phyloP scores from a whole-genome alignment of 2,113 vertebrate genomes.

The Forbesichthys papilliferus region DNA sequence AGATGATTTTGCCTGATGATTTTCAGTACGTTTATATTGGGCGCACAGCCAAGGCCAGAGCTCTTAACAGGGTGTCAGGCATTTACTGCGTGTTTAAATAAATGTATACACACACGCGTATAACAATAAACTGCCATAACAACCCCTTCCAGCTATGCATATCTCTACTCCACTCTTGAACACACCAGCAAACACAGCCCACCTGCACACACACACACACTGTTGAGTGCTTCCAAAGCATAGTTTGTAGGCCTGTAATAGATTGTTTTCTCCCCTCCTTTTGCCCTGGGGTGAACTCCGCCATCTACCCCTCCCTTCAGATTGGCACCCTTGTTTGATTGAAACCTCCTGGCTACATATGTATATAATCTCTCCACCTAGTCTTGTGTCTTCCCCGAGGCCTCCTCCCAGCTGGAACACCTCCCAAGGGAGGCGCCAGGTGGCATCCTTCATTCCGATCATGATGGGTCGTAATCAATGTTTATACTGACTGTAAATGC shows the following conservation, averaged over 20 bases:
- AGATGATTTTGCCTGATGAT: background rate
- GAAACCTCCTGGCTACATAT: slow-evolving; percentile 42
- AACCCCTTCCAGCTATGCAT: slow-evolving; percentile 39
- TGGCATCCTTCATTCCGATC: too few species aligned
- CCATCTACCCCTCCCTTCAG: slow-evolving; percentile 25
- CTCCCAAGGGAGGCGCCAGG: too few species aligned
- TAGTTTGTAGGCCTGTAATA: slow-evolving; percentile 47
- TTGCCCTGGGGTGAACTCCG: slow-evolving; percentile 56
- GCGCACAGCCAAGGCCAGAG: slow-evolving; percentile 4
- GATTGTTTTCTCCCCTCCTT: slow-evolving; percentile 53
- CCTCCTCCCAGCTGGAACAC: too few species aligned
- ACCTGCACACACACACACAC: slow-evolving; percentile 11
- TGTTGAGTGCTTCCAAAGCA: slow-evolving; percentile 32
- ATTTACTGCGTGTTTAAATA: slow-evolving; percentile 44
- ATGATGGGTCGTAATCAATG: too few species aligned
- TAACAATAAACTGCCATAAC: slow-evolving; percentile 28
- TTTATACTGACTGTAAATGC: too few species aligned
- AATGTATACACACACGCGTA: slow-evolving; percentile 6
- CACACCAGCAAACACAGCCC: background rate
- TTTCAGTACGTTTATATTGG: slow-evolving; percentile 16
- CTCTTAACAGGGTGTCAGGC: slow-evolving; percentile 48
- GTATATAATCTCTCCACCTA: background rate
- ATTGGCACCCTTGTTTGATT: slow-evolving; percentile 22
- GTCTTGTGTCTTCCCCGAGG: too few species aligned
- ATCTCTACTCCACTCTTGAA: slow-evolving; percentile 36